These are phyloP conservation scores for Blera fallax DNA, from an alignment of 2,888 invertebrate genomes.

Conservation along the genomic window DNA sequence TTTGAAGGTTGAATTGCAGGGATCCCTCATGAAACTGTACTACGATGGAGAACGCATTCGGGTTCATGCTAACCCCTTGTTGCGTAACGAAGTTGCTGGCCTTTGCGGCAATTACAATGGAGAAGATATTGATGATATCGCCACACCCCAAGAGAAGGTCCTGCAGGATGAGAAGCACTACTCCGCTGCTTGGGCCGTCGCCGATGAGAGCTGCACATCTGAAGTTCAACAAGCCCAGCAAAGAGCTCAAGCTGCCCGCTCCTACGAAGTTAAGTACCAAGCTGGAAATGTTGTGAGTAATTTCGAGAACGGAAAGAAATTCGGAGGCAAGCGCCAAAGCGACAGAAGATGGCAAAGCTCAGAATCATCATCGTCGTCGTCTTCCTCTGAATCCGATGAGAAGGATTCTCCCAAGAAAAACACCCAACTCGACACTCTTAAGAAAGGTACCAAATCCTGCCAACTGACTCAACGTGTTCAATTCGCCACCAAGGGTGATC, in stretches of 20 bases:
- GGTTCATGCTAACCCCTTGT: constrained; percentile 80
- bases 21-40: constrained; percentile 82
- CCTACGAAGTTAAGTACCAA: constrained; percentile 76
- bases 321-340: constrained; percentile 40
- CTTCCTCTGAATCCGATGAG: constrained; percentile 54
- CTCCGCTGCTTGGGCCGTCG: constrained; percentile 84
- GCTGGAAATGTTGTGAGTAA: constrained; percentile 82
- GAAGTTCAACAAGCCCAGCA: constrained; percentile 81
- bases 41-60: constrained; percentile 85
- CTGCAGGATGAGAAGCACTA: constrained; percentile 83
- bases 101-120: constrained; percentile 87
- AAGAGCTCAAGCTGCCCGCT: constrained; percentile 81
- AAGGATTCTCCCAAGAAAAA: not conserved
- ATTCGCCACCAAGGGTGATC: constrained; percentile 82
- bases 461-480: constrained; percentile 82
- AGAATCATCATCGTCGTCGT: constrained; percentile 61
- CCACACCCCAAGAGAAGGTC: constrained; percentile 84
- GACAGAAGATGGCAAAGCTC: constrained; percentile 48
- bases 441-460: constrained; percentile 40
- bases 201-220: constrained; percentile 81
- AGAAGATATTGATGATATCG: constrained; percentile 84
- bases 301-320: constrained; percentile 76
- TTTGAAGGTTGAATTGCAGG: constrained; percentile 83
- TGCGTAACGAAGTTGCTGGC: constrained; percentile 84
- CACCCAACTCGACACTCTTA: constrained; percentile 44